Evolutionary conservation across 2,888 invertebrate genomes (phyloP).

Genomic region (Creontiades dilutus): DNA sequence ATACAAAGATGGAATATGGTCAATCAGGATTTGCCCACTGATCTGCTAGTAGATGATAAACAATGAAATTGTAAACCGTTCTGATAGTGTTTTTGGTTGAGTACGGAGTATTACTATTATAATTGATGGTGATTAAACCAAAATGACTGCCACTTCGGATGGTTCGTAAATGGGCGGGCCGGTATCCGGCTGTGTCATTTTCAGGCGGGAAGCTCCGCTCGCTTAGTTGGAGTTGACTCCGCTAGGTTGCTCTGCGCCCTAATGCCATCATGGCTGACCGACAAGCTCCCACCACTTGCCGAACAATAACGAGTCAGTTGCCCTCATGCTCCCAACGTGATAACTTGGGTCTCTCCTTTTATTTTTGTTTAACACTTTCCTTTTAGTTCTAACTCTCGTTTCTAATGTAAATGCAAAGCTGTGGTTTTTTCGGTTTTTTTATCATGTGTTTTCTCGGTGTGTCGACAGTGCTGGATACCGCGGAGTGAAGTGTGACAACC

Average conservation of each 20-base stretch:
- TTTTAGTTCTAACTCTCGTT: slow-evolving; percentile 60
- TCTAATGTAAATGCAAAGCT: slow-evolving; percentile 42
- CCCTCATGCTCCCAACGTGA: slow-evolving; percentile 67
- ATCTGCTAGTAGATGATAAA: too few species aligned
- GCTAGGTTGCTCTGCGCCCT: neutral
- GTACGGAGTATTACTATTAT: too few species aligned
- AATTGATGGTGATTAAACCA: too few species aligned
- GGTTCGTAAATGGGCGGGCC: neutral
- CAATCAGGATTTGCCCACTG: too few species aligned
- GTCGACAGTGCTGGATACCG: slow-evolving; percentile 59
- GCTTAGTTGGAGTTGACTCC: neutral
- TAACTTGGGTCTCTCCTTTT: slow-evolving; percentile 49
- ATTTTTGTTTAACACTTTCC: slow-evolving; percentile 64
- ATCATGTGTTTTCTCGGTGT: slow-evolving; percentile 58
- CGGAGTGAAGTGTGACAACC: slow-evolving; percentile 62
- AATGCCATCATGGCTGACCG: slow-evolving; percentile 51
- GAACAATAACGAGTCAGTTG: slow-evolving; percentile 57
- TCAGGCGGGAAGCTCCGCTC: neutral
- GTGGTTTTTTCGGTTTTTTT: slow-evolving; percentile 12
- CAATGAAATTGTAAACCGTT: too few species aligned
- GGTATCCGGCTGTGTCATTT: neutral
- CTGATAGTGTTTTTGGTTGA: too few species aligned
- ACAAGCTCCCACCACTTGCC: slow-evolving; percentile 37
- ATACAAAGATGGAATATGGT: too few species aligned
- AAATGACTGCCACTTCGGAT: neutral